Base-by-base conservation (phyloP, 2,113 vertebrate species). In the Lethenteron reissneri region DNA sequence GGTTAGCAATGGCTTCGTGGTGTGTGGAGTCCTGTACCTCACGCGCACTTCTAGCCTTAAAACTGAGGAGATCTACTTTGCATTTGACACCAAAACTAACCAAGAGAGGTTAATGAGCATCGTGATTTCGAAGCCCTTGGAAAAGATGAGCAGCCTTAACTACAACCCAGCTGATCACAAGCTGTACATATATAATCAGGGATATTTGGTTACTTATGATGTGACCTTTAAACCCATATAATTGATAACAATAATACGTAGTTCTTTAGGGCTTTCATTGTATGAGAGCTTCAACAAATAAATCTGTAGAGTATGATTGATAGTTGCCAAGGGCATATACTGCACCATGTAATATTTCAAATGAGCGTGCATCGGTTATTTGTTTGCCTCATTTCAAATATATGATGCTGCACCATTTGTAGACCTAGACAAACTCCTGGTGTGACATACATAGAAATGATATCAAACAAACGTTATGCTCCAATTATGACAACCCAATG, bases 1-100 rank as follows among this genome's bases (percentile, higher is more conserved):
- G 1, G 87, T 86, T 71, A 89, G 89, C 74, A 94, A 87, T 1
- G 81, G 87, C 59, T 99, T 96, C 81, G 87, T 99, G 79, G 77
- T 96, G 69, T 95, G 91, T 71, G 90, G 91, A 4, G 84, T 92
- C 76, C 83, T 97, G 9, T 95, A 97, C 0, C 87, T 86, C 19
- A 86, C 85, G 1, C 85, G 86, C 59, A 72, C 81, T 1, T 71
- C 83, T 14, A 83, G 79, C 71, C 73, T 78, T 13, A 71, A 56
- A 25, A 15, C 56, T 17, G 89, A 95, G 70, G 88, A 92, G 77
- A 86, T 92, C 64, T 95, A 92, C 80, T 97, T 88, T 68, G 85
- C 78, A 58, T 95, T 85, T 25, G 83, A 92, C 78, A 90, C 85
- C 1, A 80, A 73, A 6, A 86, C 86, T 11, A 80, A 82, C 9